A percentile compares a stretch with the other conserved stretches of the same genome.
Conservation (phyloP, 2,113 vertebrate genomes). For the Stegastes partitus region DNA sequence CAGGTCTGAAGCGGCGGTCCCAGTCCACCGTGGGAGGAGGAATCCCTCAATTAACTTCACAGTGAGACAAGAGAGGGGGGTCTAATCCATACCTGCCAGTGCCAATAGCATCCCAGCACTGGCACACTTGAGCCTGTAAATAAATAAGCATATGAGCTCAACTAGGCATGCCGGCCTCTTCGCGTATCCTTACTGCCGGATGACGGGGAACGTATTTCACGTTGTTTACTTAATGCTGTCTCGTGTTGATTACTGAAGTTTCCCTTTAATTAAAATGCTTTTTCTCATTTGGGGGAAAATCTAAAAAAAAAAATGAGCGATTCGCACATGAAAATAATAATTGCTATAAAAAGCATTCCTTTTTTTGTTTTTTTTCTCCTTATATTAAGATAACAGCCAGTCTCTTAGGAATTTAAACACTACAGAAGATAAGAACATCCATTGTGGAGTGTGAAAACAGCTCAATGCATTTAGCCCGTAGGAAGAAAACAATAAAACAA, state of each 20-base stretch:
- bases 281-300: conserved; percentile 22
- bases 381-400: conserved; percentile 36
- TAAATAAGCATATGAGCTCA: conserved; percentile 59
- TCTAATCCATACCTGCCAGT: conserved; percentile 78
- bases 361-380: conserved; percentile 33
- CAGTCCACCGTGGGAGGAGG: conserved; percentile 61
- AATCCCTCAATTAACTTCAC: conserved; percentile 79
- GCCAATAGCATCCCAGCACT: conserved; percentile 51
- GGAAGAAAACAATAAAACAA: conserved; percentile 72
- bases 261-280: conserved; percentile 46
- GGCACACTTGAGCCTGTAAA: conserved; percentile 63
- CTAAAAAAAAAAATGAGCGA: conserved; percentile 49
- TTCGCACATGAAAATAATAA: conserved; percentile 26
- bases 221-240: conserved; percentile 26
- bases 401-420: conserved; percentile 47
- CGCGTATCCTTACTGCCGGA: conserved; percentile 36
- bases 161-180: conserved; percentile 29
- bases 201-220: conserved; percentile 25
- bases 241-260: conserved; percentile 25
- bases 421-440: conserved; percentile 45
- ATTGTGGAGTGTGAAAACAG: conserved; percentile 33
- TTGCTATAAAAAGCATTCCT: conserved; percentile 22
- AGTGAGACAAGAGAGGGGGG: conserved; percentile 68
- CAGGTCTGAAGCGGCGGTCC: conserved; percentile 58
- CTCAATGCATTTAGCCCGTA: conserved; percentile 58